phyloP scores from a whole-genome alignment of 2,888 invertebrate species.

The Phorcus lineatus region DNA sequence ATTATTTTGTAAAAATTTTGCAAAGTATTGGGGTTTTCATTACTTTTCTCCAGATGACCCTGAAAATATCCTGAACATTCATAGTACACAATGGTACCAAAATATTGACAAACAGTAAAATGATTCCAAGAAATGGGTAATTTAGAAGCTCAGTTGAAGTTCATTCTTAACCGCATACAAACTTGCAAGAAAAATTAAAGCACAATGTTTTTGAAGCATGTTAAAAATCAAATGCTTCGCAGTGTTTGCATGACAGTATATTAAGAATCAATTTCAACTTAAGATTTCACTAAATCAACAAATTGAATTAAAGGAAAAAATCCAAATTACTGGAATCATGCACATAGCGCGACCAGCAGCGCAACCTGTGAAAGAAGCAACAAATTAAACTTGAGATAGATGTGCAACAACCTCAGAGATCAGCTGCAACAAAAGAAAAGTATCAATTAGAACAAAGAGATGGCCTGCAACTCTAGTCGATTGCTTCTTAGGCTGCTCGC shows the following conservation, averaged over 20 bases:
- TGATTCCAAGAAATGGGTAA: too few relatives aligned
- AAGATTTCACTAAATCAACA: not conserved
- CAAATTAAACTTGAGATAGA: conserved; percentile 51
- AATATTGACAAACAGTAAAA: not conserved
- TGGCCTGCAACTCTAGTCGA: not conserved
- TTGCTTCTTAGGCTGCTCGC: not conserved
- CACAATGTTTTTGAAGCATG: not conserved
- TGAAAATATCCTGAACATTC: not conserved
- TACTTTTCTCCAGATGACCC: too few relatives aligned
- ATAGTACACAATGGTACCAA: conserved; percentile 7
- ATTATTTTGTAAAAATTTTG: too few relatives aligned
- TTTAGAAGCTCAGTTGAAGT: not conserved
- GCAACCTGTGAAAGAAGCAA: conserved; percentile 20
- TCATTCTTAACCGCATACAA: not conserved
- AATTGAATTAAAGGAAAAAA: not conserved
- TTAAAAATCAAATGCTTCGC: too few relatives aligned
- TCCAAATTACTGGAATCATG: not conserved
- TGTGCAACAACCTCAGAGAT: conserved; percentile 52
- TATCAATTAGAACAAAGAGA: not conserved
- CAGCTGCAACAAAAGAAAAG: conserved; percentile 37
- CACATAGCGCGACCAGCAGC: not conserved
- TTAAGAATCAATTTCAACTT: too few relatives aligned
- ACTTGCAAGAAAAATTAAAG: not conserved
- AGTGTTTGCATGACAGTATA: too few relatives aligned
- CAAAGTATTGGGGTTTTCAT: too few relatives aligned